These are phyloP conservation scores for Sminthurides aquaticus DNA, from an alignment of 2,888 invertebrate species.

Conservation along the genomic window DNA sequence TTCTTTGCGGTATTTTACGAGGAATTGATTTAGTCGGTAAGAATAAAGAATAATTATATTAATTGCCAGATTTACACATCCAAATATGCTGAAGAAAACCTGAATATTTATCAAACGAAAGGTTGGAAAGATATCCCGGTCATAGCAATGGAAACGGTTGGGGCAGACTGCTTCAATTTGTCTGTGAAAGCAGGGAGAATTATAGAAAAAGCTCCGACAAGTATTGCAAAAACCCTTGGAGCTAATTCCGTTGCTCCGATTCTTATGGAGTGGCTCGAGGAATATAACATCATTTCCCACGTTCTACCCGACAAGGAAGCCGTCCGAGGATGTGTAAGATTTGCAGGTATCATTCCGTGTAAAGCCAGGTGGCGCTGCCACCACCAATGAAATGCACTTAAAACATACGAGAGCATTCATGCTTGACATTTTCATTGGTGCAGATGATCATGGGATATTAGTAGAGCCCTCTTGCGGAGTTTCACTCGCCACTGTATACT, in stretches of 20 bases:
- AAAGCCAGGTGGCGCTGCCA: too few relatives aligned
- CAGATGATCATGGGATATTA: slow-evolving; percentile 50
- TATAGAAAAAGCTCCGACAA: slow-evolving; percentile 46
- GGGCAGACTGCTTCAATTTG: slow-evolving; percentile 49
- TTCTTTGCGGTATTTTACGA: slow-evolving; percentile 47
- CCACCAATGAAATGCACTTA: too few relatives aligned
- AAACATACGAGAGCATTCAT: too few relatives aligned
- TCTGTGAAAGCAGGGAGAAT: slow-evolving; percentile 47
- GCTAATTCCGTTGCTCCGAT: slow-evolving; percentile 45
- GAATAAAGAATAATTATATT: slow-evolving; percentile 34
- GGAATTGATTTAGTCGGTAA: slow-evolving; percentile 46
- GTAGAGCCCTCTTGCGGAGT: slow-evolving; percentile 53
- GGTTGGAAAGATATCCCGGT: slow-evolving; percentile 47
- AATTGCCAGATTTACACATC: not conserved
- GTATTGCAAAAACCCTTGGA: slow-evolving; percentile 49
- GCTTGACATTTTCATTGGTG: too few relatives aligned
- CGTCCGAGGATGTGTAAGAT: slow-evolving; percentile 47
- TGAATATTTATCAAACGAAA: too few relatives aligned
- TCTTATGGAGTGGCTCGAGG: slow-evolving; percentile 45
- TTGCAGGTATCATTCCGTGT: slow-evolving; percentile 49
- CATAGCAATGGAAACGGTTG: slow-evolving; percentile 51
- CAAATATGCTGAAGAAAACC: too few relatives aligned
- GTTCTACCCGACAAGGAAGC: slow-evolving; percentile 48
- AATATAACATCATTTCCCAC: slow-evolving; percentile 46
- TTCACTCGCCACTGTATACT: slow-evolving; percentile 49